Evolutionary conservation across 2,888 invertebrate species (phyloP).

Genomic region (Panzeria rudis): DNA sequence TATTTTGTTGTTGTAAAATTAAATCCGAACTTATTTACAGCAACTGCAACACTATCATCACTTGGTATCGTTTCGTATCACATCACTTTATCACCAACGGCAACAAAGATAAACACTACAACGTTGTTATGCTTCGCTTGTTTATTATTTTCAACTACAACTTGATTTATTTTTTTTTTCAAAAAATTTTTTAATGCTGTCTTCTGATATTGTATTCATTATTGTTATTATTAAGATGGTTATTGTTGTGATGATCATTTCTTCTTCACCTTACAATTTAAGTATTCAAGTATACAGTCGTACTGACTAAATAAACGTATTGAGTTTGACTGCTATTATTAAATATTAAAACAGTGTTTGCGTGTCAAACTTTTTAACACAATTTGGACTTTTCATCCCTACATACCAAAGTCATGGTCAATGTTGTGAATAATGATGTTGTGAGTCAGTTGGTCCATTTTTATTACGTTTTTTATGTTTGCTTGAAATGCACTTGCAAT

Average conservation of each 20-base stretch:
- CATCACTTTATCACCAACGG: slow-evolving; percentile 51
- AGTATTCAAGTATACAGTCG: slow-evolving; percentile 18
- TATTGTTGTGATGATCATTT: slow-evolving; percentile 31
- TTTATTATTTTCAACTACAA: slow-evolving; percentile 58
- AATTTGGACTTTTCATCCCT: slow-evolving; percentile 42
- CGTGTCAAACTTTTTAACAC: slow-evolving; percentile 64
- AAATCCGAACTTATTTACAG: slow-evolving; percentile 5
- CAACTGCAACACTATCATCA: slow-evolving; percentile 34
- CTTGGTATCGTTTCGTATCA: slow-evolving; percentile 36
- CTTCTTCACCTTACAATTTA: slow-evolving; percentile 4
- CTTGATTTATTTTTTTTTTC: slow-evolving; percentile 14
- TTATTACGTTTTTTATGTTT: slow-evolving; percentile 9
- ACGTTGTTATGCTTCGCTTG: slow-evolving; percentile 65
- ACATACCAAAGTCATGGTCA: slow-evolving; percentile 43
- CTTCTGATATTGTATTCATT: slow-evolving; percentile 27
- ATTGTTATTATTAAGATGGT: slow-evolving; percentile 51
- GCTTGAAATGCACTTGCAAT: slow-evolving; percentile 9
- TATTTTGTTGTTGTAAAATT: background rate
- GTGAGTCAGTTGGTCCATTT: slow-evolving; percentile 18
- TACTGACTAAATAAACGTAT: slow-evolving; percentile 37
- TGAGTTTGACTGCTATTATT: slow-evolving; percentile 38
- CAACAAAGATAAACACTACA: slow-evolving; percentile 58
- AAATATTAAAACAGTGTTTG: slow-evolving; percentile 58
- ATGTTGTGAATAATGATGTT: slow-evolving; percentile 17
- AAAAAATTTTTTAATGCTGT: slow-evolving; percentile 7